A percentile compares a stretch with the other conserved stretches of the same genome.
Conservation (phyloP, 2,888 invertebrate genomes). For the Xestia xanthographa region DNA sequence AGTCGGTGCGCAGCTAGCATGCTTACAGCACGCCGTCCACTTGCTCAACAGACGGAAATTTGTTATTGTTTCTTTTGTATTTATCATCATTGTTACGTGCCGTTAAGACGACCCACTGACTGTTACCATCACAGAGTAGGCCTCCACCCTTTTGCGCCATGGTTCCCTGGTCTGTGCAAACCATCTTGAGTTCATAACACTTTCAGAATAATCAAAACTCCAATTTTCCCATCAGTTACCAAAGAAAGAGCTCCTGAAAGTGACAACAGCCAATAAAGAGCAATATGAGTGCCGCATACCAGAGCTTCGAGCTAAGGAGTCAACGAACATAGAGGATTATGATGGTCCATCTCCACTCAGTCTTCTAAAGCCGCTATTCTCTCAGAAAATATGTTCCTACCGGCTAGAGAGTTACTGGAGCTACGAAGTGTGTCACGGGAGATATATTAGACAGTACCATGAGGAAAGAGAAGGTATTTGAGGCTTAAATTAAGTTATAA, state of each 20-base stretch:
- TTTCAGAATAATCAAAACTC: neutral
- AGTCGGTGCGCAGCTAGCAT: no score
- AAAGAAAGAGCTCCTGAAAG: constrained; percentile 91
- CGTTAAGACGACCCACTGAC: no score
- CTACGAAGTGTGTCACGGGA: constrained; percentile 98
- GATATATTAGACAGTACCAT: constrained; percentile 97
- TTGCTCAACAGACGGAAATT: no score
- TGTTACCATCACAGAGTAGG: neutral
- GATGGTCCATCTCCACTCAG: constrained; percentile 94
- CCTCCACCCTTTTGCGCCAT: neutral
- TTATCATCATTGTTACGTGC: neutral
- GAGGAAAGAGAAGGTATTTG: constrained; percentile 96
- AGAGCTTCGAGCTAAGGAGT: constrained; percentile 89
- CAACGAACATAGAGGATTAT: constrained; percentile 91
- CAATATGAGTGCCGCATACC: constrained; percentile 96
- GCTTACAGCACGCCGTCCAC: no score
- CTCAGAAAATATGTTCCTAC: constrained; percentile 95
- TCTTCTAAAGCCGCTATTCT: constrained; percentile 94
- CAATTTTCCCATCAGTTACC: constrained; percentile 39
- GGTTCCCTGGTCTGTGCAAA: neutral
- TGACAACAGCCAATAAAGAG: constrained; percentile 95
- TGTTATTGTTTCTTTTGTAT: neutral
- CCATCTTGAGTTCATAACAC: neutral
- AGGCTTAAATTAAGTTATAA: no score
- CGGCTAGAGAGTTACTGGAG: constrained; percentile 98